Evolutionary conservation across 2,113 vertebrate genomes (phyloP).

Genomic region (Callorhinus ursinus): DNA sequence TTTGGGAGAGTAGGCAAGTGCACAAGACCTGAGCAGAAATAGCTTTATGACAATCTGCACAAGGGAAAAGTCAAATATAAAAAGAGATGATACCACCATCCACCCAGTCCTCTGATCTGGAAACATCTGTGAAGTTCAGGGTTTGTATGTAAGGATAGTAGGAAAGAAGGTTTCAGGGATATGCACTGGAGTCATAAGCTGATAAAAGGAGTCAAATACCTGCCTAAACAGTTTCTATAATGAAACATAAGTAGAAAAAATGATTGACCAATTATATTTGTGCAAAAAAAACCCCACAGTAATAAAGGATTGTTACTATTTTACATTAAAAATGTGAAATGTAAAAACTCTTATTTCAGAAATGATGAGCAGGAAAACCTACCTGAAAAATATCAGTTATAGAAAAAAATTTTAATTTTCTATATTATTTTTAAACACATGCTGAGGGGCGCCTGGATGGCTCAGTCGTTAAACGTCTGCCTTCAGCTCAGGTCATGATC

Average conservation of each 20-base stretch:
- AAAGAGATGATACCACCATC: background rate
- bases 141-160: background rate
- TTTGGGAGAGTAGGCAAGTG: background rate
- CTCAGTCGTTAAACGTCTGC: no score
- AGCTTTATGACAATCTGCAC: background rate
- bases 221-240: background rate
- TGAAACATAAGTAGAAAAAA: background rate
- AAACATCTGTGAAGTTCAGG: background rate
- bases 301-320: background rate
- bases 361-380: constrained; percentile 15
- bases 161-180: background rate
- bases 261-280: background rate
- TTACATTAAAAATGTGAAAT: constrained; percentile 42
- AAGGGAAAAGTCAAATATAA: background rate
- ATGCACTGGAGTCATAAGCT: background rate
- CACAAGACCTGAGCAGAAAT: constrained; percentile 8
- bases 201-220: background rate
- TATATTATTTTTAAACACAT: constrained; percentile 39
- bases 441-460: no score
- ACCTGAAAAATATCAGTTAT: background rate
- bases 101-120: background rate
- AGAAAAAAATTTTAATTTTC: background rate
- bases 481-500: no score
- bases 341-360: background rate
- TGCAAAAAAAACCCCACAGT: background rate